phyloP scores from a whole-genome alignment of 2,797 vertebrate genomes.

The Manis javanica region DNA sequence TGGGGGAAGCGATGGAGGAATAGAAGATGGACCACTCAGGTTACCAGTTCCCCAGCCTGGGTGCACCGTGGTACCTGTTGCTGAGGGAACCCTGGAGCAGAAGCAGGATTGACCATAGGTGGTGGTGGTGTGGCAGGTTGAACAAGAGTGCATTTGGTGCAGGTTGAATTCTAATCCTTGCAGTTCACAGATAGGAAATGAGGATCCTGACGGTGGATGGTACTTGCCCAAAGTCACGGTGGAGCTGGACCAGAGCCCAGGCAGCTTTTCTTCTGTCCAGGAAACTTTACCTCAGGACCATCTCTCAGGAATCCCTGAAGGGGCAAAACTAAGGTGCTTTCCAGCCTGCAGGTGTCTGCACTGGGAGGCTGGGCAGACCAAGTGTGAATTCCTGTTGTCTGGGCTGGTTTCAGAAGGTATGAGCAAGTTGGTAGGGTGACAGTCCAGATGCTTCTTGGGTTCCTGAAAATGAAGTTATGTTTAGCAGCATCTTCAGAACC shows the following conservation, averaged over 20 bases:
- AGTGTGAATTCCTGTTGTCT: slow-evolving; percentile 51
- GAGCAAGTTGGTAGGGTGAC: neutral
- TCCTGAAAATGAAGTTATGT: slow-evolving; percentile 62
- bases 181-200: neutral
- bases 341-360: slow-evolving; percentile 21
- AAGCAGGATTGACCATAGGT: neutral
- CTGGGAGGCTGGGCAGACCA: neutral
- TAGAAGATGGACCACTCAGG: neutral
- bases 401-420: slow-evolving; percentile 64
- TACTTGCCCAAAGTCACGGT: neutral
- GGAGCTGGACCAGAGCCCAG: neutral
- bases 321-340: neutral
- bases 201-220: neutral
- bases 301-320: neutral
- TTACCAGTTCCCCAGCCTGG: neutral
- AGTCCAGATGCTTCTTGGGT: slow-evolving; percentile 52
- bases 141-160: neutral
- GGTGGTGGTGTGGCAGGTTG: neutral
- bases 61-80: neutral
- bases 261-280: neutral
- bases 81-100: neutral
- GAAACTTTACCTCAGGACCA: neutral
- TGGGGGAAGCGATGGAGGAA: neutral
- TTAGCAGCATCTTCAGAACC: slow-evolving; percentile 60
- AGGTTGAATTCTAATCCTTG: neutral